Conservation (phyloP, 2,888 invertebrate species). For the Stegana nigrithorax region DNA sequence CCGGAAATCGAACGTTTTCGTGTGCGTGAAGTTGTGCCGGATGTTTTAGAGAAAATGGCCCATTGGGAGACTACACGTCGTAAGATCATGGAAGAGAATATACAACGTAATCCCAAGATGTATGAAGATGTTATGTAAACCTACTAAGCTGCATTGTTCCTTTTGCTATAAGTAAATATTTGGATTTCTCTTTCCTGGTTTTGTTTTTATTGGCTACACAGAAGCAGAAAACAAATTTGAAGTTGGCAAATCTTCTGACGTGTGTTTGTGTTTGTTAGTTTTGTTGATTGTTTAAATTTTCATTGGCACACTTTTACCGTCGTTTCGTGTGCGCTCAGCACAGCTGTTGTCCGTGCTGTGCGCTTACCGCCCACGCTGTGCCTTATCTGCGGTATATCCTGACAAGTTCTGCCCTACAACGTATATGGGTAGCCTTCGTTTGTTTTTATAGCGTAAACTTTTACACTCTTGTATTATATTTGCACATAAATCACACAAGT, state of each 20-base stretch:
- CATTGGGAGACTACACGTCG: constrained; percentile 53
- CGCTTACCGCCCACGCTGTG: constrained; percentile 35
- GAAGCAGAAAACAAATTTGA: not conserved
- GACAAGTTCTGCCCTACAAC: not conserved
- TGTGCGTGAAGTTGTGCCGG: constrained; percentile 46
- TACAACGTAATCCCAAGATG: constrained; percentile 62
- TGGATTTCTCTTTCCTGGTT: constrained; percentile 31
- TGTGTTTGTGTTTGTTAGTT: constrained; percentile 38
- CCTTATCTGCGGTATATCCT: not conserved
- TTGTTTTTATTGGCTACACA: constrained; percentile 12
- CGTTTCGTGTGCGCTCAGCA: not conserved
- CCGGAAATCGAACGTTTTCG: constrained; percentile 52
- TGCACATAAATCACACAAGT: constrained; percentile 57
- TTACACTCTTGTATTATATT: constrained; percentile 47
- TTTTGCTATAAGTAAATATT: constrained; percentile 20
- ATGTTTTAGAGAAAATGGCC: constrained; percentile 49
- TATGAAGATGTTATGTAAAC: constrained; percentile 55
- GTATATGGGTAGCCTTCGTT: not conserved
- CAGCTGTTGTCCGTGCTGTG: constrained; percentile 45
- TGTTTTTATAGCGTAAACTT: constrained; percentile 38
- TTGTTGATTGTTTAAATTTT: no score
- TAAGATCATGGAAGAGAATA: constrained; percentile 64
- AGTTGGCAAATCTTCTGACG: not conserved
- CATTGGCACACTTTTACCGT: not conserved
- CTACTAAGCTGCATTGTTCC: no score